Percentiles rank a stretch among this genome's conserved stretches.
Evolutionary conservation across 2,797 vertebrate genomes (phyloP).

Genomic region (Muraenolepis orangiensis): DNA sequence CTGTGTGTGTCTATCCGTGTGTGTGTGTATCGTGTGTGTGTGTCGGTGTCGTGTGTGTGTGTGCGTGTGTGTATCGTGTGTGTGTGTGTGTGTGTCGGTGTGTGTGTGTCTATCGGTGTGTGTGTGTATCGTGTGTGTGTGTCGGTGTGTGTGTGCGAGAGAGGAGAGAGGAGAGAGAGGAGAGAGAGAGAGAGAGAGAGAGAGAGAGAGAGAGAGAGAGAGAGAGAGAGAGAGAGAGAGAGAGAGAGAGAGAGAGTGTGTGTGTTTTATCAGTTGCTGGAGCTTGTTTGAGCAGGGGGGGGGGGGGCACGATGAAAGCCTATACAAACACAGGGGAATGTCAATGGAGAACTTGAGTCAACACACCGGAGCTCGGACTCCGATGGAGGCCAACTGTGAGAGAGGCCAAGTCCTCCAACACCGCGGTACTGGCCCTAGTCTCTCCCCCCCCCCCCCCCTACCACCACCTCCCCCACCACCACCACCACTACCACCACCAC

Average conservation of each 20-base stretch:
- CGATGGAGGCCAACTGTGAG: slow-evolving; percentile 46
- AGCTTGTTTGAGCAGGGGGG: slow-evolving; percentile 64
- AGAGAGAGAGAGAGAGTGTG: too few species aligned
- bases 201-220: too few species aligned
- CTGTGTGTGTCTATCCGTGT: slow-evolving; percentile 15
- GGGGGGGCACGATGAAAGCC: slow-evolving; percentile 61
- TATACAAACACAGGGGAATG: slow-evolving; percentile 73
- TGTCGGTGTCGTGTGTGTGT: too few species aligned
- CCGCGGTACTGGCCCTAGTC: not conserved
- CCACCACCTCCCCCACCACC: not conserved
- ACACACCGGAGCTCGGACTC: slow-evolving; percentile 54
- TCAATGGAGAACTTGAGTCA: slow-evolving; percentile 71
- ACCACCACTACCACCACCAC: not conserved
- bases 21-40: slow-evolving; percentile 31
- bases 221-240: too few species aligned
- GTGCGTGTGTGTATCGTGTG: slow-evolving; percentile 16
- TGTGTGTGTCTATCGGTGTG: slow-evolving; percentile 52
- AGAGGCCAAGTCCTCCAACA: slow-evolving; percentile 37
- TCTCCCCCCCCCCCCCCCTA: not conserved
- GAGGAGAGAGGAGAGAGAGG: too few species aligned
- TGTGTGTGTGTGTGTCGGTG: slow-evolving; percentile 41
- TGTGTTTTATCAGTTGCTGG: slow-evolving; percentile 77
- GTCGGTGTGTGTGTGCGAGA: slow-evolving; percentile 20
- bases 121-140: slow-evolving; percentile 1
- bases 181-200: too few species aligned